Base-by-base conservation (phyloP, 2,888 invertebrate genomes). In the Parnassius mnemosyne region DNA sequence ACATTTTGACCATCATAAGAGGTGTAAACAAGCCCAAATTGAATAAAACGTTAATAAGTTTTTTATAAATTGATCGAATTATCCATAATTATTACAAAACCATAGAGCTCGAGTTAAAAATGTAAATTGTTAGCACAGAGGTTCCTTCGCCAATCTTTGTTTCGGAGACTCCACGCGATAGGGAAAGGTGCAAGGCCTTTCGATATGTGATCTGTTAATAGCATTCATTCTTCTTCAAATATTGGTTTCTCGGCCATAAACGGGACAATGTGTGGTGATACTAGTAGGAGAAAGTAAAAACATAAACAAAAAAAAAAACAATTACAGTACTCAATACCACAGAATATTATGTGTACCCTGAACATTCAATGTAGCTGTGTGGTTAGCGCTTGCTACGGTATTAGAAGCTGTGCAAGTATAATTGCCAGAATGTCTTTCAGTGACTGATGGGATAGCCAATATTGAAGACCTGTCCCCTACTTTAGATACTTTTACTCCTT, bases 401-500 rank as follows among this genome's bases (percentile, higher is more conserved):
- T 96, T 96, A 71, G 92, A 92, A 52, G 95, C 96, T 61, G 93
- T 88, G 81, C 97, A 96, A 61, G 95, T 94, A 80, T 95, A 96
- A 76, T 94, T 93, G 64, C 96, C 96, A 71, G 94, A 94, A 83
- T 96, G 95, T 67, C 89, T 89, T 86, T 92, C 92, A 76, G 92
- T 92, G 65, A 93, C 93, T 61, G 93, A 92, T 77, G 94, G 93
- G 74, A 94, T 93, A 72, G 94, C 92, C 77, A 94, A 85, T 72
- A 93, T 89, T 71, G 93, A 94, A 75, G 93, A 93, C 74, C 94
- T 92, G 73, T 92, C 85, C 70, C 94, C 94, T 71, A 92, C 88
- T 80, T 91, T 90, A 72, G 88, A 87, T 64, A 93, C 87, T 70
- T 90, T 85, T 47, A 93, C 92, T 68, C 92, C 93, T 72, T 92